phyloP scores from a whole-genome alignment of 2,888 invertebrate species.

The Tetragonisca angustula region DNA sequence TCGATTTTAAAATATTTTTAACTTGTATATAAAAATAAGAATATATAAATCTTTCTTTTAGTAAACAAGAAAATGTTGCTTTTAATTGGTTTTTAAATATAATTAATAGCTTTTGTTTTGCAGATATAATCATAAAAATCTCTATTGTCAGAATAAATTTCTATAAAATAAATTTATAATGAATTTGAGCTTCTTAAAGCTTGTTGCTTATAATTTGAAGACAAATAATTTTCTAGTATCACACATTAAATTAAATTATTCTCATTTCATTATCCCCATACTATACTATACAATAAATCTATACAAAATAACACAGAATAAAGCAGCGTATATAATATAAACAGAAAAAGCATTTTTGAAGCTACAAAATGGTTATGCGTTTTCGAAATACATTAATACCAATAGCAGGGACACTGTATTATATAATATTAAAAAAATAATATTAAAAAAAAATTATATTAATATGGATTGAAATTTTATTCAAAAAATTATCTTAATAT shows the following conservation, averaged over 20 bases:
- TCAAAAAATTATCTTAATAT: constrained; percentile 11
- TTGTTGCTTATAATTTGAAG: background rate
- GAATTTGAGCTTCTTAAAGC: background rate
- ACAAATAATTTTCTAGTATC: background rate
- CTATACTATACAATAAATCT: background rate
- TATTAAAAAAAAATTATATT: constrained; percentile 3
- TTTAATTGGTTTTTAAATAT: background rate
- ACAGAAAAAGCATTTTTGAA: constrained; percentile 30
- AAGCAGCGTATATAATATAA: constrained; percentile 42
- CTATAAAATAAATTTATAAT: background rate
- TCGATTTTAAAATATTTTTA: background rate
- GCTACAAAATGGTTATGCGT: constrained; percentile 24
- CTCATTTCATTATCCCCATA: background rate
- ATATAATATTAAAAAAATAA: background rate
- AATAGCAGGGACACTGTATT: constrained; percentile 19
- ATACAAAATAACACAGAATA: constrained; percentile 28
- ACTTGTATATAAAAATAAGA: background rate
- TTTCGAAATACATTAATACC: constrained; percentile 14
- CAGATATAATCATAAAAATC: background rate
- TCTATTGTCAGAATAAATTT: background rate
- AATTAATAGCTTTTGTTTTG: background rate
- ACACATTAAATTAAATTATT: background rate
- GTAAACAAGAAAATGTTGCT: background rate
- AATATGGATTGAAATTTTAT: background rate
- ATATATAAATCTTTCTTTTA: background rate